These are phyloP conservation scores for Catharus minimus DNA, from an alignment of 2,113 vertebrate genomes.

Conservation along the genomic window DNA sequence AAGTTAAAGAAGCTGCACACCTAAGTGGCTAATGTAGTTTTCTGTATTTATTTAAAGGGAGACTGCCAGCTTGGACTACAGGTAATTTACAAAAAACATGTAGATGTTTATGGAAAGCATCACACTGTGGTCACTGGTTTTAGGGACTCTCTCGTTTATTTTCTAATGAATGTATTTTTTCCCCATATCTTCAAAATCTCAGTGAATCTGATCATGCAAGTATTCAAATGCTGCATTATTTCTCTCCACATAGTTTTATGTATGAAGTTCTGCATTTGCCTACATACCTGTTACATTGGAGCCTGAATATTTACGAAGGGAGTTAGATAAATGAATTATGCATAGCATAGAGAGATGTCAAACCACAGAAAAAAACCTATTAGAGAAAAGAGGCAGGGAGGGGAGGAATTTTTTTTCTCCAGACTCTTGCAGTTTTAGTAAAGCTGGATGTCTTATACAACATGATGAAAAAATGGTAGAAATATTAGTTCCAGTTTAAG, in stretches of 20 bases:
- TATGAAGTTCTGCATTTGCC: neutral
- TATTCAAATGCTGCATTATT: accelerated
- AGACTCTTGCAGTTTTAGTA: neutral
- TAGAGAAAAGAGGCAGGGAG: accelerated
- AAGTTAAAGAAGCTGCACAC: slow-evolving; percentile 12
- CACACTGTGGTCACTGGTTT: neutral
- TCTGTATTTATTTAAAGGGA: neutral
- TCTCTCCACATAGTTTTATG: neutral
- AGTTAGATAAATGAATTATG: neutral
- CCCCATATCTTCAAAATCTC: neutral
- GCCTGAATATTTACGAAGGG: neutral
- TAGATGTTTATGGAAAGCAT: neutral
- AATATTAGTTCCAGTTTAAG: neutral
- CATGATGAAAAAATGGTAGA: neutral
- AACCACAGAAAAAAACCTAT: neutral
- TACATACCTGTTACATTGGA: neutral
- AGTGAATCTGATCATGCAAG: neutral
- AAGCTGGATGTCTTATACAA: neutral
- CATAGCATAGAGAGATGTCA: neutral
- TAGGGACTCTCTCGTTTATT: neutral
- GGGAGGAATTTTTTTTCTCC: neutral
- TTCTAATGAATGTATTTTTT: neutral
- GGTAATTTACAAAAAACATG: neutral
- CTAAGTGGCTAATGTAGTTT: neutral
- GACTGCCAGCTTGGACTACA: neutral